phyloP scores from a whole-genome alignment of 2,888 invertebrate species.

The Caradrina clavipalpis region DNA sequence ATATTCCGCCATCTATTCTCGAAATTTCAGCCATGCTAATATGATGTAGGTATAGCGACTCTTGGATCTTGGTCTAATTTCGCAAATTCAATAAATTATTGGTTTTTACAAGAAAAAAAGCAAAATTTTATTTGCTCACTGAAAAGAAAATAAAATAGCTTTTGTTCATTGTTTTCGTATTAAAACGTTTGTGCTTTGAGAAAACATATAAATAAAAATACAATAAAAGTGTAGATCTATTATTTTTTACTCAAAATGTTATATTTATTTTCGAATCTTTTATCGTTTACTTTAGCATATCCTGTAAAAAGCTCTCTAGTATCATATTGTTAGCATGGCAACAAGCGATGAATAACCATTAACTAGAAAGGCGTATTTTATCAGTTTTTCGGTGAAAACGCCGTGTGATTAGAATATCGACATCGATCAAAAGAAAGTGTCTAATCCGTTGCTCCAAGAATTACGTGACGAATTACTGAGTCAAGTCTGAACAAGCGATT shows the following conservation, averaged over 20 bases:
- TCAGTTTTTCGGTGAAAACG: slow-evolving; percentile 70
- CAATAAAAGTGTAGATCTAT: background rate
- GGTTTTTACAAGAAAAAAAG: too few species aligned
- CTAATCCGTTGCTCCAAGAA: slow-evolving; percentile 47
- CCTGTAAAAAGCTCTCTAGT: slow-evolving; percentile 16
- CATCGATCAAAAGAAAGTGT: slow-evolving; percentile 63
- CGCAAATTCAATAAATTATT: too few species aligned
- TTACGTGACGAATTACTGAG: slow-evolving; percentile 59
- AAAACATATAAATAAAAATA: background rate
- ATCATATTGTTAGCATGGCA: slow-evolving; percentile 25
- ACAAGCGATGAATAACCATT: slow-evolving; percentile 63
- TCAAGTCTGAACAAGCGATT: slow-evolving; percentile 40
- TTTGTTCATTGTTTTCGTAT: background rate
- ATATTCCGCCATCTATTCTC: too few species aligned
- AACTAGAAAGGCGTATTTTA: slow-evolving; percentile 68
- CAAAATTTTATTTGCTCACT: too few species aligned
- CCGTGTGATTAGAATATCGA: slow-evolving; percentile 75
- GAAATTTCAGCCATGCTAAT: too few species aligned
- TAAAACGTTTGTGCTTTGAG: background rate
- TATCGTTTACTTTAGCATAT: slow-evolving; percentile 16
- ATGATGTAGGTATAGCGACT: too few species aligned
- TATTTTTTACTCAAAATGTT: background rate
- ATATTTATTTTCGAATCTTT: slow-evolving; percentile 14
- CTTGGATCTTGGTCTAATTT: too few species aligned
- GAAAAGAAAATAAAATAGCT: too few species aligned